Conservation (phyloP, 2,797 vertebrate species). For the Pseudotriccus pelzelni region DNA sequence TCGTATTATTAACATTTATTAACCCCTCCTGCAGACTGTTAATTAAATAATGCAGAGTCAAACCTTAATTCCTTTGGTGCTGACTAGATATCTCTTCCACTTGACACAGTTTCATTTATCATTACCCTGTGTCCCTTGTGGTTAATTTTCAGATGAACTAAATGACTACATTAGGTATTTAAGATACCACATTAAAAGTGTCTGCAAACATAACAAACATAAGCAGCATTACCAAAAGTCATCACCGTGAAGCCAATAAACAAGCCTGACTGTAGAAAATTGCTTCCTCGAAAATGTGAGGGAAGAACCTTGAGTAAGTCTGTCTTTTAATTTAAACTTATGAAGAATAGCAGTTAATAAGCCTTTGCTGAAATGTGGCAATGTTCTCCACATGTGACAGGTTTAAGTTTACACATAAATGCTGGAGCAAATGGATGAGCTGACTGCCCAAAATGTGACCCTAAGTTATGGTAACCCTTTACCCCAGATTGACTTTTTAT, state of each 20-base stretch:
- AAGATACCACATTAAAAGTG: not conserved
- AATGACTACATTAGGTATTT: not conserved
- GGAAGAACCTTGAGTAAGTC: constrained; percentile 13
- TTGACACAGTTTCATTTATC: constrained; percentile 44
- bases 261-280: not conserved
- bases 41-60: constrained; percentile 49
- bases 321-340: constrained; percentile 55
- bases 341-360: constrained; percentile 43
- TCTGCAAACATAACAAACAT: not conserved
- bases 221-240: not conserved
- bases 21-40: constrained; percentile 27
- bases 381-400: constrained; percentile 22
- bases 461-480: constrained; percentile 46
- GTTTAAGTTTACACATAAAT: constrained; percentile 47
- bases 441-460: constrained; percentile 19
- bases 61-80: constrained; percentile 34
- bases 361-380: constrained; percentile 48
- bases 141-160: constrained; percentile 44
- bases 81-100: constrained; percentile 30
- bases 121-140: constrained; percentile 13
- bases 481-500: not conserved
- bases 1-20: constrained; percentile 54
- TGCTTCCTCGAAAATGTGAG: not conserved
- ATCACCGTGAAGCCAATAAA: not conserved
- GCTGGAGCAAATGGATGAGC: not conserved